Conservation (phyloP, 2,797 vertebrate genomes). For the Centroberyx gerrardi region DNA sequence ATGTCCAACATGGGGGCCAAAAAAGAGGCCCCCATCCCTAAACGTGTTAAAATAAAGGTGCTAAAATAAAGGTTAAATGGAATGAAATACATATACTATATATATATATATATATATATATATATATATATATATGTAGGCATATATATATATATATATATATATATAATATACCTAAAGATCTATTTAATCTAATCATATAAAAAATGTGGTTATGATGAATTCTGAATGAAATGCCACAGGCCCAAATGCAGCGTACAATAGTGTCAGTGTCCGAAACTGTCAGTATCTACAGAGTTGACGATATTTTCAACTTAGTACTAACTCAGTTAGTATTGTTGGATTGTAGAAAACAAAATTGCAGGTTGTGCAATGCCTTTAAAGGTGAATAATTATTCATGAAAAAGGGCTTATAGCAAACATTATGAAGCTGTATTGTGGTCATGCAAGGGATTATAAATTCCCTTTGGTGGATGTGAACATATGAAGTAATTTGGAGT, state of each 20-base stretch:
- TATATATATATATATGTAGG: too few relatives aligned
- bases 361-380: not conserved
- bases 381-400: slow-evolving; percentile 4
- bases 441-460: slow-evolving; percentile 17
- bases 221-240: not conserved
- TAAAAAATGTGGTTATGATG: too few relatives aligned
- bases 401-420: not conserved
- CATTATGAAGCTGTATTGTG: not conserved
- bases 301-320: not conserved
- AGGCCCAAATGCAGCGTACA: not conserved
- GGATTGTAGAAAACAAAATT: not conserved
- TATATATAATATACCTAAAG: too few relatives aligned
- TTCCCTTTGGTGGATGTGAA: slow-evolving; percentile 29
- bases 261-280: not conserved
- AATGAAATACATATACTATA: not conserved
- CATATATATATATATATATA: not conserved
- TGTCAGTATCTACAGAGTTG: too few relatives aligned
- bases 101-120: too few relatives aligned
- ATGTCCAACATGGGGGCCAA: slow-evolving; percentile 12
- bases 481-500: slow-evolving; percentile 32
- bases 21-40: slow-evolving; percentile 6
- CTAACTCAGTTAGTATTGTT: not conserved
- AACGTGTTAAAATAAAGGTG: slow-evolving; percentile 28
- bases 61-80: slow-evolving; percentile 26
- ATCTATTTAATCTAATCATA: too few relatives aligned